Evolutionary conservation across 2,888 invertebrate species (phyloP).

Genomic region (Scaptomyza flava): DNA sequence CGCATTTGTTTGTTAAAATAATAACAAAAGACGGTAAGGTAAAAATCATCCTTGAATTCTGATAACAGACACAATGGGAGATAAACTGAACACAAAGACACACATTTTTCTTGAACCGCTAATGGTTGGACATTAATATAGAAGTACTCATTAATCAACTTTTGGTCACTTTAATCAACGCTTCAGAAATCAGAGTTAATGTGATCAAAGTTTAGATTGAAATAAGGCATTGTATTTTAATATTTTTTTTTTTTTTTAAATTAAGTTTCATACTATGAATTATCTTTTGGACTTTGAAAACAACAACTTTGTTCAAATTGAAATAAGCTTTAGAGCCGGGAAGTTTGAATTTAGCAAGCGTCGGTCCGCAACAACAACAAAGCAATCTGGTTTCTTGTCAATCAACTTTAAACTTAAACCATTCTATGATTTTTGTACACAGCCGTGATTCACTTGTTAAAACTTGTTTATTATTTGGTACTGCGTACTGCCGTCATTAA

Average conservation of each 20-base stretch:
- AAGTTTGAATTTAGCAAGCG: not conserved
- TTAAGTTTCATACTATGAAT: too few species aligned
- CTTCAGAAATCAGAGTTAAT: not conserved
- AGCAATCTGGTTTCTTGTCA: conserved; percentile 7
- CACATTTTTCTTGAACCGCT: conserved; percentile 1
- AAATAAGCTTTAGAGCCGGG: not conserved
- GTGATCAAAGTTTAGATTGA: not conserved
- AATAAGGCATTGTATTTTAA: not conserved
- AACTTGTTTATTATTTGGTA: conserved; percentile 23
- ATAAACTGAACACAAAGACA: conserved; percentile 6
- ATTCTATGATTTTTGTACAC: not conserved
- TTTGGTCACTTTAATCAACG: conserved; percentile 3
- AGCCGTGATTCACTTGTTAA: conserved; percentile 16
- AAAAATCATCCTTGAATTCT: conserved; percentile 16
- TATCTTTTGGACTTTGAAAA: not conserved
- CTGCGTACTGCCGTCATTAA: conserved; percentile 19
- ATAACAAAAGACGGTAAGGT: not conserved
- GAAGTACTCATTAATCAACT: conserved; percentile 15
- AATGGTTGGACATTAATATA: conserved; percentile 3
- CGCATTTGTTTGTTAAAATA: conserved; percentile 10
- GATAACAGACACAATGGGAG: conserved; percentile 16
- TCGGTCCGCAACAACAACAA: not conserved
- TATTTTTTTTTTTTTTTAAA: not conserved
- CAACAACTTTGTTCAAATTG: not conserved
- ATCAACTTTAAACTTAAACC: conserved; percentile 3